phyloP scores from a whole-genome alignment of 2,888 invertebrate genomes.

The Stenichneumon culpator region DNA sequence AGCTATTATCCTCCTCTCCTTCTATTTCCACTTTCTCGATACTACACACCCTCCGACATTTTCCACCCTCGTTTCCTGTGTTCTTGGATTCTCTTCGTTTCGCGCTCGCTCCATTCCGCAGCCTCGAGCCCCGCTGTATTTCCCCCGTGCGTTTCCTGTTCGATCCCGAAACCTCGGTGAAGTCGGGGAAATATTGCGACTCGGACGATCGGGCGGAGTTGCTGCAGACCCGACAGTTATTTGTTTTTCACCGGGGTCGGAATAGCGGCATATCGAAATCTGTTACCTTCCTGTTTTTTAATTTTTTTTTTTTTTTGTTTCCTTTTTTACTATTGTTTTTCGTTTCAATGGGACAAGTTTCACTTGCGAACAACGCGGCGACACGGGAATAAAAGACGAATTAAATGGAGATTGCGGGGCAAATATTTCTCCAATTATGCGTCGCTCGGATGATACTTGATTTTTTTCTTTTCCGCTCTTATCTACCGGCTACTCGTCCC shows the following conservation, averaged over 20 bases:
- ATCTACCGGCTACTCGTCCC: not conserved
- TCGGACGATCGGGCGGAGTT: conserved; percentile 24
- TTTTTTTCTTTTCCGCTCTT: not conserved
- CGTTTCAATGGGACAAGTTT: not conserved
- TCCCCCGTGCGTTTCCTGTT: not conserved
- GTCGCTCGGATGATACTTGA: not conserved
- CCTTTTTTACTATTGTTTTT: not conserved
- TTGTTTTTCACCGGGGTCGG: conserved; percentile 40
- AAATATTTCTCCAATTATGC: not conserved
- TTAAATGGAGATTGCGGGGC: not conserved
- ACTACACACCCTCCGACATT: conserved; percentile 31
- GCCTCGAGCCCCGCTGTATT: conserved; percentile 29
- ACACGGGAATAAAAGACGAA: not conserved
- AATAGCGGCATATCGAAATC: not conserved
- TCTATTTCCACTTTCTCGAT: conserved; percentile 44
- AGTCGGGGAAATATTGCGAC: conserved; percentile 57
- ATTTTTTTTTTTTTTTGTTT: not conserved
- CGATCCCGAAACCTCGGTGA: conserved; percentile 20
- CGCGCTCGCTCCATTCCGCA: conserved; percentile 21
- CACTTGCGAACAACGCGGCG: not conserved
- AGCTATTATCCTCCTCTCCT: conserved; percentile 39
- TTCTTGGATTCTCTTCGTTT: conserved; percentile 46
- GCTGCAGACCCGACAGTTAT: conserved; percentile 50
- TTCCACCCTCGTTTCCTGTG: conserved; percentile 54
- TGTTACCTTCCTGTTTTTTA: not conserved